These are phyloP conservation scores for Phoebastria nigripes DNA, from an alignment of 2,797 vertebrate species.

Conservation along the genomic window DNA sequence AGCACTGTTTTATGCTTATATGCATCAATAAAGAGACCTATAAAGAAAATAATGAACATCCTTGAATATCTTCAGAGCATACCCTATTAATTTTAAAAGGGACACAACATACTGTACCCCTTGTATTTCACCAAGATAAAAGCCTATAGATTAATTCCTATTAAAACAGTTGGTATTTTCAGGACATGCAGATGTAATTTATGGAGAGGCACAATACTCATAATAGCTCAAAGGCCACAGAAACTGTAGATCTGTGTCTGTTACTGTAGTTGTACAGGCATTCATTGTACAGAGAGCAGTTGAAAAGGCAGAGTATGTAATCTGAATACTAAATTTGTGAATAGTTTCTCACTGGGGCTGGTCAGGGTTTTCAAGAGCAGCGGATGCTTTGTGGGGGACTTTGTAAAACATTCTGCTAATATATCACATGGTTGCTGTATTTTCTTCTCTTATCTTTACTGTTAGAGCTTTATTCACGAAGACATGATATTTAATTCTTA, in stretches of 20 bases:
- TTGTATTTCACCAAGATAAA: slow-evolving; percentile 55
- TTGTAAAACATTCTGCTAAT: slow-evolving; percentile 72
- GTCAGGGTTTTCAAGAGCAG: slow-evolving; percentile 67
- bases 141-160: slow-evolving; percentile 51
- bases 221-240: slow-evolving; percentile 62
- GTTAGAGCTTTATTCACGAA: slow-evolving; percentile 58
- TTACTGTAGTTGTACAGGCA: slow-evolving; percentile 71
- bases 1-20: slow-evolving; percentile 53
- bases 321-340: slow-evolving; percentile 76
- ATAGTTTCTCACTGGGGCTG: slow-evolving; percentile 67
- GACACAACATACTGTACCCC: not conserved
- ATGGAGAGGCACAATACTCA: slow-evolving; percentile 60
- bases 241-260: slow-evolving; percentile 74
- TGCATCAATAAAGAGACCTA: slow-evolving; percentile 52
- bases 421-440: slow-evolving; percentile 52
- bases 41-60: slow-evolving; percentile 64
- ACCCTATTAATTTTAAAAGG: slow-evolving; percentile 56
- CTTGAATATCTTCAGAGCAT: slow-evolving; percentile 34
- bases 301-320: slow-evolving; percentile 68
- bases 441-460: slow-evolving; percentile 71
- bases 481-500: slow-evolving; percentile 66
- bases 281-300: slow-evolving; percentile 70
- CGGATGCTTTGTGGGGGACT: slow-evolving; percentile 73
- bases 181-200: slow-evolving; percentile 59
- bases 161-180: slow-evolving; percentile 71